Conservation (phyloP, 2,888 invertebrate genomes). For the Xanthorhoe spadicearia region DNA sequence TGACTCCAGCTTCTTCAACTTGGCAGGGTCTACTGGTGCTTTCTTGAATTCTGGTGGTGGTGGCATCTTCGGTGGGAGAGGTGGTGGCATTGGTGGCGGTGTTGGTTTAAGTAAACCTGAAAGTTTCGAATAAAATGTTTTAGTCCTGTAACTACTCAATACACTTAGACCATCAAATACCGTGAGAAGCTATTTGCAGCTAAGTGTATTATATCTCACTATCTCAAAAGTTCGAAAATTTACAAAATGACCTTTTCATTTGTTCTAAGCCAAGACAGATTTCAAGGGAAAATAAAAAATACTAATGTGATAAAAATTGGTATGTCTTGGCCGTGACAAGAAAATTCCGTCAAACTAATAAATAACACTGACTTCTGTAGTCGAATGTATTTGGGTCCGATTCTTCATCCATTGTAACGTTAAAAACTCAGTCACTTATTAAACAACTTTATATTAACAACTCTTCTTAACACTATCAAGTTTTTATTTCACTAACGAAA, state of each 20-base stretch:
- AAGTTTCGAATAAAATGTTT: not conserved
- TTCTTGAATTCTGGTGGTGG: slow-evolving; percentile 86
- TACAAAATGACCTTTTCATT: not conserved
- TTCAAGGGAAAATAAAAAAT: not conserved
- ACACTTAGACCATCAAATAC: too few relatives aligned
- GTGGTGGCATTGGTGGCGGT: slow-evolving; percentile 88
- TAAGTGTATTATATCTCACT: not conserved
- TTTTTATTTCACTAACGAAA: not conserved
- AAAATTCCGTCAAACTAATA: not conserved
- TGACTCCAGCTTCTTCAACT: slow-evolving; percentile 88
- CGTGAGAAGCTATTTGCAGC: too few relatives aligned
- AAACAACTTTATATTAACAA: not conserved
- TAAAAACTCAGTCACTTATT: slow-evolving; percentile 6
- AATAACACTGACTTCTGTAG: slow-evolving; percentile 16
- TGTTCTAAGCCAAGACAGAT: not conserved
- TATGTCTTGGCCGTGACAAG: not conserved
- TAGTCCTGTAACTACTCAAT: not conserved
- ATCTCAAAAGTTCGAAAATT: not conserved
- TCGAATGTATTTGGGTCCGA: slow-evolving; percentile 8
- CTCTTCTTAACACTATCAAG: not conserved
- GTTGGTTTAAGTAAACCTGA: slow-evolving; percentile 77
- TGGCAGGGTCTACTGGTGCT: slow-evolving; percentile 83
- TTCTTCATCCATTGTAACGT: slow-evolving; percentile 21
- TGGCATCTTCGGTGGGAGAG: slow-evolving; percentile 88
- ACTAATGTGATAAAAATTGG: not conserved